Conservation (phyloP, 2,797 vertebrate genomes). For the Chloroceryle inda region DNA sequence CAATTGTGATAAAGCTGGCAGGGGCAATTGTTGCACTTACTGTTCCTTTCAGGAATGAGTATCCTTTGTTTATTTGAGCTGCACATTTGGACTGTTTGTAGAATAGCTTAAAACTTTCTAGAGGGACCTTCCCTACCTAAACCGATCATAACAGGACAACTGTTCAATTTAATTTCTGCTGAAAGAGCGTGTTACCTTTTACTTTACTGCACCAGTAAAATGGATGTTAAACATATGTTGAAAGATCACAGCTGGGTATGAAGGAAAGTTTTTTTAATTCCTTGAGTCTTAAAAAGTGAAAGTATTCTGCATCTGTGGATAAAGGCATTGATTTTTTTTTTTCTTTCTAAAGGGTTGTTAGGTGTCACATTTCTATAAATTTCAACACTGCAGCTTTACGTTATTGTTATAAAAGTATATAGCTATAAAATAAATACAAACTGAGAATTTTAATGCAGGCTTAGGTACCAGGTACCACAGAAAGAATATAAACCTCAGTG, state of each 20-base stretch:
- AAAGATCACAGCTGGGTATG: background rate
- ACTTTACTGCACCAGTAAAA: background rate
- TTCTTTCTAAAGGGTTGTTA: background rate
- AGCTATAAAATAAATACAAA: background rate
- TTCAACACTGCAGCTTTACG: background rate
- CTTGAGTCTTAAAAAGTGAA: background rate
- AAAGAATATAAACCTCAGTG: background rate
- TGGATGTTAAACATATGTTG: background rate
- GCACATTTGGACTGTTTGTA: background rate
- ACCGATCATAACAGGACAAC: slow-evolving; percentile 35
- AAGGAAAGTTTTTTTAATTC: background rate
- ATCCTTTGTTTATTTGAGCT: background rate
- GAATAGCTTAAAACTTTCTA: slow-evolving; percentile 34
- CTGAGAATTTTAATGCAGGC: background rate
- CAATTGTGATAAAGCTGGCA: background rate
- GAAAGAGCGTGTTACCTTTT: background rate
- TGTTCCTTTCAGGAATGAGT: background rate
- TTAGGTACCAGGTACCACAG: background rate
- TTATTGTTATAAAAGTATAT: background rate
- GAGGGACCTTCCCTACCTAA: slow-evolving; percentile 31
- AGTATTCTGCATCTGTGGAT: background rate
- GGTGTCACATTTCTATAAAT: background rate
- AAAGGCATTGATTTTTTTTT: background rate
- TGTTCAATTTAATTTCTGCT: slow-evolving; percentile 60
- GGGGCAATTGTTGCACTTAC: background rate